Evolutionary conservation across 1,140 invertebrate genomes (phyloP).

Genomic region (Drosophila ohnishii): DNA sequence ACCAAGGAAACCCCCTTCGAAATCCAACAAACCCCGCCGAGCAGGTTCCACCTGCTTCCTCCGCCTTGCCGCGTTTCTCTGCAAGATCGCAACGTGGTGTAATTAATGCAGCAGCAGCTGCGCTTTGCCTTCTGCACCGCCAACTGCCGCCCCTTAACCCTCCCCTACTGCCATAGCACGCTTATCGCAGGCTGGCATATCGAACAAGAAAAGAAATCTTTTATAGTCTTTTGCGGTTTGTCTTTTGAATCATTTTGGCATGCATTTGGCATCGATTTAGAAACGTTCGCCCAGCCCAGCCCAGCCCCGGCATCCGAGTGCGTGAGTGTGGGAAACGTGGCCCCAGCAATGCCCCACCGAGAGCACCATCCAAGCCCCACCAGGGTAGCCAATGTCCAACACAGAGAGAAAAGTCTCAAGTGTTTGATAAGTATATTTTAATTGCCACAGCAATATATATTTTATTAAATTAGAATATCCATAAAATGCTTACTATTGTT

Average conservation of each 20-base stretch:
- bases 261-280: constrained; percentile 72
- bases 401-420: not conserved
- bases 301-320: constrained; percentile 37
- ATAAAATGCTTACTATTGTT: no score
- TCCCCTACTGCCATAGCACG: not conserved
- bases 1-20: constrained; percentile 11
- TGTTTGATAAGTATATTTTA: not conserved
- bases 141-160: not conserved
- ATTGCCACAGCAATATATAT: no score
- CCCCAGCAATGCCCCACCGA: constrained; percentile 28
- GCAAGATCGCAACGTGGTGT: constrained; percentile 46
- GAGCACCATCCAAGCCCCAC: constrained; percentile 9
- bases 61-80: not conserved
- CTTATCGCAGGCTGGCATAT: constrained; percentile 75
- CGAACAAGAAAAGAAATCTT: constrained; percentile 71
- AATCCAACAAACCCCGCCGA: constrained; percentile 40
- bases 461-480: no score
- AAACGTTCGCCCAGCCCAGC: constrained; percentile 34
- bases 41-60: constrained; percentile 62
- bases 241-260: constrained; percentile 65
- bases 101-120: constrained; percentile 80
- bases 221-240: constrained; percentile 81
- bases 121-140: constrained; percentile 59
- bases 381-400: constrained; percentile 5
- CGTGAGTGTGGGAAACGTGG: constrained; percentile 73